phyloP scores from a whole-genome alignment of 2,113 vertebrate genomes.

The Syrmaticus mikado region DNA sequence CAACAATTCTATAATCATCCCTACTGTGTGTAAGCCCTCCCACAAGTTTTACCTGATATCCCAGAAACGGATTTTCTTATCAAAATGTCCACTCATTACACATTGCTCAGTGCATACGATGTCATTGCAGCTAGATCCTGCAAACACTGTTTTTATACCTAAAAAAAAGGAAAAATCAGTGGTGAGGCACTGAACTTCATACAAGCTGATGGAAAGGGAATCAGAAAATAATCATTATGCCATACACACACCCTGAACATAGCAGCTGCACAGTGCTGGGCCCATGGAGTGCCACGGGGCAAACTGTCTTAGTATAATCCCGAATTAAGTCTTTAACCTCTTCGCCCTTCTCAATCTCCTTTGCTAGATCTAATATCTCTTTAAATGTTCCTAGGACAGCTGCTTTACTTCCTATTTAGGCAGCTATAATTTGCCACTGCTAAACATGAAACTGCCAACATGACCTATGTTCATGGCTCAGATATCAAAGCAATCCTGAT shows the following conservation, averaged over 20 bases:
- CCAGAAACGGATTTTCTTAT: conserved; percentile 99
- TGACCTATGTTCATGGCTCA: background rate
- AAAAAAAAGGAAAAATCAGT: background rate
- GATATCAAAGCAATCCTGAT: background rate
- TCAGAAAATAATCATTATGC: background rate
- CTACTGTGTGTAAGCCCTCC: background rate
- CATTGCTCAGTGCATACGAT: conserved; percentile 98
- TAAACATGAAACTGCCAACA: background rate
- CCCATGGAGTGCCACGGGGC: background rate
- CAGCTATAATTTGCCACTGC: background rate
- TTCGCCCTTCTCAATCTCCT: conserved; percentile 29
- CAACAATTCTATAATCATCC: background rate
- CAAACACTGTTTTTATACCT: conserved; percentile 99
- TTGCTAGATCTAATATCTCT: background rate
- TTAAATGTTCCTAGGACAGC: background rate
- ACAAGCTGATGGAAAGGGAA: background rate
- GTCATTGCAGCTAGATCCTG: conserved; percentile 98
- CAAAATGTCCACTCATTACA: conserved; percentile 99
- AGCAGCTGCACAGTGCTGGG: background rate
- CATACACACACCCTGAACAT: background rate
- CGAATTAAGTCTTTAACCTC: conserved; percentile 24
- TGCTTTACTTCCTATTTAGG: background rate
- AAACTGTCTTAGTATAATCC: conserved; percentile 19
- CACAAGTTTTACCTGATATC: conserved; percentile 89
- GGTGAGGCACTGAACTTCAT: background rate